These are phyloP conservation scores for Isurus oxyrinchus DNA, from an alignment of 2,113 vertebrate genomes.

Conservation along the genomic window DNA sequence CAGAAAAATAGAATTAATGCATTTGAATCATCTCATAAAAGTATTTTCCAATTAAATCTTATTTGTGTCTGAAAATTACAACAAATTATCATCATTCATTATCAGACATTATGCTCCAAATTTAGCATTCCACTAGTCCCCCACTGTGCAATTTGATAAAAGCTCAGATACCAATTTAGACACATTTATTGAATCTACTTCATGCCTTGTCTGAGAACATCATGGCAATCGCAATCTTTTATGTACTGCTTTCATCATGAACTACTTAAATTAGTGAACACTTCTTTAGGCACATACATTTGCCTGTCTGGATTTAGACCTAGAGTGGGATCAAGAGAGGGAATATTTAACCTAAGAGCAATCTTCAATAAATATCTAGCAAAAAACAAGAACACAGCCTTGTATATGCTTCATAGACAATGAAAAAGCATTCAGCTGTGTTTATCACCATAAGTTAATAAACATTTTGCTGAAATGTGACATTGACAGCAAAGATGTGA, in stretches of 20 bases:
- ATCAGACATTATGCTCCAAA: background rate
- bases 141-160: background rate
- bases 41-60: constrained; percentile 2
- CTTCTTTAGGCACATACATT: background rate
- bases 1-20: background rate
- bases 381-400: background rate
- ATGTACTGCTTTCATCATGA: background rate
- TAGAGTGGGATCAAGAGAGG: background rate
- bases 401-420: background rate
- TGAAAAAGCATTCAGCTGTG: background rate
- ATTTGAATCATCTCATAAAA: background rate
- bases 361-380: no score
- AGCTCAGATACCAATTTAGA: background rate
- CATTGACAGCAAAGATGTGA: background rate
- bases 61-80: background rate
- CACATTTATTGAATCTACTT: background rate
- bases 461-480: background rate
- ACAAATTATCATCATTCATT: background rate
- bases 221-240: background rate
- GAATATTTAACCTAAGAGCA: background rate
- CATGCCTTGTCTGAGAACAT: background rate
- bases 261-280: background rate
- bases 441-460: background rate
- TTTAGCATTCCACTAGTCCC: background rate
- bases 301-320: background rate